Conservation (phyloP, 2,888 invertebrate species). For the Ditula angustiorana region DNA sequence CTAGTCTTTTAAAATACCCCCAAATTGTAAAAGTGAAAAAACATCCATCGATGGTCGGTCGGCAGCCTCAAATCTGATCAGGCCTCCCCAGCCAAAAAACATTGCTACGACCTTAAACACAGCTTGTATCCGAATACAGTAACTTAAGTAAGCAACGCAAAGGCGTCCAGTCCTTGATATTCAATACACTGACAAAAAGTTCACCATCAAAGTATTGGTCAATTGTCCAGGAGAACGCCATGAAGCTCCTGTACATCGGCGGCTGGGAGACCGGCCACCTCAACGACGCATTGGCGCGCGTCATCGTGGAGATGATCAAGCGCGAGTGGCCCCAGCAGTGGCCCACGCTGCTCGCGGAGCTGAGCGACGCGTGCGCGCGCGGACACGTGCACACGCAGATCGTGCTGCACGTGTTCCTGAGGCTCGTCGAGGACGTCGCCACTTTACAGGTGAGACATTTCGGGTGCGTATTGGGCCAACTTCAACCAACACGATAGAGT, state of each 20-base stretch:
- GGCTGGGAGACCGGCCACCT: conserved; percentile 91
- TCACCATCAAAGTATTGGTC: no score
- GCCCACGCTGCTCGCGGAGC: conserved; percentile 93
- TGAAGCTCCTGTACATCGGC: conserved; percentile 93
- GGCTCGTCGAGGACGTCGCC: conserved; percentile 97
- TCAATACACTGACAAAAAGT: no score
- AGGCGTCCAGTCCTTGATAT: no score
- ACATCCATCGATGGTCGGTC: no score
- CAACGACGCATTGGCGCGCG: conserved; percentile 94
- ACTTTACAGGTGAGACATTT: conserved; percentile 89
- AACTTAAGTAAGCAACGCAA: no score
- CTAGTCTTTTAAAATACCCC: no score
- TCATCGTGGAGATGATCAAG: conserved; percentile 98
- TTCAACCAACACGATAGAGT: no score
- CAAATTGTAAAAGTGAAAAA: no score
- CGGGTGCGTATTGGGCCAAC: neutral
- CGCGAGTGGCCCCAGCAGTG: conserved; percentile 99
- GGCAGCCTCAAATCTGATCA: no score
- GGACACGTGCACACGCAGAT: conserved; percentile 96
- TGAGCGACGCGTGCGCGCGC: conserved; percentile 92
- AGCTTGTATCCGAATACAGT: no score
- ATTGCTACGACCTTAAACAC: no score
- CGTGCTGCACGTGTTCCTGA: conserved; percentile 94
- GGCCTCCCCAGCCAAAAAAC: no score
- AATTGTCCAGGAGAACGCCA: conserved; percentile 90